Conservation (phyloP, 1,140 invertebrate genomes). For the Tetraneura akinire region DNA sequence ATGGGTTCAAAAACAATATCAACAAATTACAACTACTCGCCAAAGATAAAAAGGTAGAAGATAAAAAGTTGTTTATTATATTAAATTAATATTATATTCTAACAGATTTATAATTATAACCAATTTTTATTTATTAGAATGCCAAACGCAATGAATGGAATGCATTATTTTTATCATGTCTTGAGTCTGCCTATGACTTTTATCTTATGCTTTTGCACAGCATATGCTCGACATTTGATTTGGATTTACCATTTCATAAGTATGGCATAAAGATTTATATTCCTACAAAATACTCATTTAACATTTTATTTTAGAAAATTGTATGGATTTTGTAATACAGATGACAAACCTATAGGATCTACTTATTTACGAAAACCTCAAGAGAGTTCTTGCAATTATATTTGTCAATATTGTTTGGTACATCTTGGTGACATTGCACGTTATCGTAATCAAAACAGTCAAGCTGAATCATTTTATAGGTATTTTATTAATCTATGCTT, state of each 20-base stretch:
- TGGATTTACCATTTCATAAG: conserved; percentile 76
- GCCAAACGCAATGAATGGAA: conserved; percentile 72
- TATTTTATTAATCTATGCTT: too few relatives aligned
- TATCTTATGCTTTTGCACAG: conserved; percentile 80
- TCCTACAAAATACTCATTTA: not conserved
- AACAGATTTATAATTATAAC: conserved; percentile 23
- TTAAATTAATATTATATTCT: not conserved
- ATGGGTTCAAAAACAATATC: conserved; percentile 87
- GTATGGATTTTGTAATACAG: conserved; percentile 33
- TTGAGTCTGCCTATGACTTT: conserved; percentile 82
- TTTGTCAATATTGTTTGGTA: conserved; percentile 83
- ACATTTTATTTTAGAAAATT: conserved; percentile 18
- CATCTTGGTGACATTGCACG: conserved; percentile 84
- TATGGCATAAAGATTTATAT: conserved; percentile 55
- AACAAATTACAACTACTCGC: conserved; percentile 72
- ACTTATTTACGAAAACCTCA: conserved; percentile 62
- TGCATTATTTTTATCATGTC: conserved; percentile 73
- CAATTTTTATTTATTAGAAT: conserved; percentile 62
- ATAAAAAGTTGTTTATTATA: not conserved
- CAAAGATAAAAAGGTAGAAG: conserved; percentile 73
- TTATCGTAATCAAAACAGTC: conserved; percentile 75
- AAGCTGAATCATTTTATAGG: conserved; percentile 80
- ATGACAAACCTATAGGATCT: conserved; percentile 24
- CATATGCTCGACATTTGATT: conserved; percentile 77
- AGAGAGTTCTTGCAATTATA: conserved; percentile 75